These are phyloP conservation scores for Nyctibius bracteatus DNA, from an alignment of 2,113 vertebrate species.

Conservation along the genomic window DNA sequence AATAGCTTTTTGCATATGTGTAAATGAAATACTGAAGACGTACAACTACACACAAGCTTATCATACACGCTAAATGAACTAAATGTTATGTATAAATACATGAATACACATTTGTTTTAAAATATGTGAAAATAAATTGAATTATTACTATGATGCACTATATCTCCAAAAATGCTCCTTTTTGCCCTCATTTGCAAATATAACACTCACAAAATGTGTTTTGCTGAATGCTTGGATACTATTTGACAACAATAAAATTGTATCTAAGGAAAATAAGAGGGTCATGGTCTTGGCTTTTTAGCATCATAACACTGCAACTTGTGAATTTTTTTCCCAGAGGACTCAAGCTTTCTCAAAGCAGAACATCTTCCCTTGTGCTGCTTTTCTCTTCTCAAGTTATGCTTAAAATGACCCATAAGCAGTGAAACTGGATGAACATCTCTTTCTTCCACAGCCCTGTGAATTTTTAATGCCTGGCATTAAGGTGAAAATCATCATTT, in stretches of 20 bases:
- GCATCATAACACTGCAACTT: not conserved
- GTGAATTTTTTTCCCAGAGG: not conserved
- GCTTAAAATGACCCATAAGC: constrained; percentile 45
- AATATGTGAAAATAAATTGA: not conserved
- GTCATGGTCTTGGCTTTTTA: not conserved
- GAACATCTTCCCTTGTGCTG: not conserved
- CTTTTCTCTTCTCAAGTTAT: constrained; percentile 36
- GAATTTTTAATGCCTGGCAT: constrained; percentile 60
- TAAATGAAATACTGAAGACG: not conserved
- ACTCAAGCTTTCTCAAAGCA: not conserved
- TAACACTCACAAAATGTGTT: not conserved
- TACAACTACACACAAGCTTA: not conserved
- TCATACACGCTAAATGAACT: not conserved
- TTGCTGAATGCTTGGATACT: not conserved
- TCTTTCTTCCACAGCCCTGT: constrained; percentile 8
- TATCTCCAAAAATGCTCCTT: not conserved
- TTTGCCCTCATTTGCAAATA: not conserved
- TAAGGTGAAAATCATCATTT: constrained; percentile 58
- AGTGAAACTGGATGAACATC: constrained; percentile 18
- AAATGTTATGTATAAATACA: not conserved
- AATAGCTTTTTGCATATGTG: not conserved
- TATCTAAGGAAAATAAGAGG: not conserved
- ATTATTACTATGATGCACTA: not conserved
- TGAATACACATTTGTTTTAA: not conserved
- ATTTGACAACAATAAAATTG: not conserved